Percentiles rank a stretch among this genome's conserved stretches.
Evolutionary conservation across 2,113 vertebrate genomes (phyloP).

Genomic region (Piprites chloris): DNA sequence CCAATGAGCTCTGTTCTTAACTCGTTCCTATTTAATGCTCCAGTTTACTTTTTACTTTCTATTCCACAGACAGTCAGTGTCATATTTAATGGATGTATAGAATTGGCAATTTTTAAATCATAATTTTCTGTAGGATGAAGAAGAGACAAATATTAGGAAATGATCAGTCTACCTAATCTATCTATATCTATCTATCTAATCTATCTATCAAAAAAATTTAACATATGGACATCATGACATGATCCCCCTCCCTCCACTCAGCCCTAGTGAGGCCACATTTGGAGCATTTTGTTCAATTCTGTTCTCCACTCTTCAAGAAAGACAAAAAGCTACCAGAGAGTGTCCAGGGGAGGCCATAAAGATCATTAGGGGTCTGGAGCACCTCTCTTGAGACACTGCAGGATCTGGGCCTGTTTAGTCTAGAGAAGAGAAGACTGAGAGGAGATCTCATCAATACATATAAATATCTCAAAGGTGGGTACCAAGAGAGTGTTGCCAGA

Average conservation of each 20-base stretch:
- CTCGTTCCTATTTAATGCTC: neutral
- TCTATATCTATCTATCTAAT: no score
- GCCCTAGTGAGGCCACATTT: neutral
- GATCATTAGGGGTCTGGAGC: fast-evolving
- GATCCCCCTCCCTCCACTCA: neutral
- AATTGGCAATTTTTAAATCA: neutral
- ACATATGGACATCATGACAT: neutral
- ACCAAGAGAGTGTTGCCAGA: neutral
- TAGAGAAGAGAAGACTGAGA: neutral
- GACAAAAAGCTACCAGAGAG: neutral
- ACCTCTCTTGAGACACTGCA: fast-evolving
- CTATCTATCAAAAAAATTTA: neutral
- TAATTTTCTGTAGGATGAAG: neutral
- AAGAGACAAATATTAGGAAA: neutral
- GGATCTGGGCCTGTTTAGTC: neutral
- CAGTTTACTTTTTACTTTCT: neutral
- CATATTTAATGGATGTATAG: neutral
- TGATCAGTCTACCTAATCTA: neutral
- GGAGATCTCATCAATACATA: neutral
- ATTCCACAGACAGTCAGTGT: neutral
- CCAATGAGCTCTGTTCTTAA: neutral
- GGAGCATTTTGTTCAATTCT: neutral
- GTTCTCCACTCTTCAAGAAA: neutral
- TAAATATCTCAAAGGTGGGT: no score
- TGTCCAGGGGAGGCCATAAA: neutral